Percentiles rank a stretch among this genome's conserved stretches.
phyloP scores from a whole-genome alignment of 2,797 vertebrate species.

The Lerista edwardsae region DNA sequence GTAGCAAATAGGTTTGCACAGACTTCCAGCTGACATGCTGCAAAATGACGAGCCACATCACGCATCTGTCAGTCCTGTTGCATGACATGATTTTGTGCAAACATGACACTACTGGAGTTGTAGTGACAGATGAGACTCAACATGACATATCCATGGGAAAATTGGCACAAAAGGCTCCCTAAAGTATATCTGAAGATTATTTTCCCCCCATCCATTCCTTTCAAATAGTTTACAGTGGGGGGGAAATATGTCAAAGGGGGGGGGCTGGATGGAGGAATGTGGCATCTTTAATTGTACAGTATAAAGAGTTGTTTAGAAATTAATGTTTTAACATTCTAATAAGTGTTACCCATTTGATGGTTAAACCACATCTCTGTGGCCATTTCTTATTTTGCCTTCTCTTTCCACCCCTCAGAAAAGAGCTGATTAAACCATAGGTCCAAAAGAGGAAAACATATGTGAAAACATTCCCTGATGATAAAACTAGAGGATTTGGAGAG shows the following conservation, averaged over 20 bases:
- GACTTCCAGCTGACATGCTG: conserved; percentile 52
- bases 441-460: conserved; percentile 55
- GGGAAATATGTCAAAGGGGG: conserved; percentile 28
- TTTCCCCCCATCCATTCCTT: conserved; percentile 34
- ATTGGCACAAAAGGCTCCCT: conserved; percentile 42
- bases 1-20: background rate
- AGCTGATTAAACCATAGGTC: conserved; percentile 38
- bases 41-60: conserved; percentile 57
- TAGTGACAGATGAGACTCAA: conserved; percentile 56
- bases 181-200: conserved; percentile 49
- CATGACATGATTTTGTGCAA: conserved; percentile 48
- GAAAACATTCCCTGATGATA: background rate
- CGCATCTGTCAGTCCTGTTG: conserved; percentile 56
- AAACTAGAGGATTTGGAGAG: background rate
- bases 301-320: background rate
- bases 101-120: conserved; percentile 50
- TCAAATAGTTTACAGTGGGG: conserved; percentile 5
- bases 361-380: conserved; percentile 28
- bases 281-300: conserved; percentile 21
- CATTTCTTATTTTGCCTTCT: conserved; percentile 57
- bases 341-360: conserved; percentile 36
- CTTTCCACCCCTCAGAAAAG: conserved; percentile 46
- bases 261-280: background rate
- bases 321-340: conserved; percentile 11
- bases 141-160: conserved; percentile 53